Conservation (phyloP, 2,113 vertebrate genomes). For the Paramisgurnus dabryanus region DNA sequence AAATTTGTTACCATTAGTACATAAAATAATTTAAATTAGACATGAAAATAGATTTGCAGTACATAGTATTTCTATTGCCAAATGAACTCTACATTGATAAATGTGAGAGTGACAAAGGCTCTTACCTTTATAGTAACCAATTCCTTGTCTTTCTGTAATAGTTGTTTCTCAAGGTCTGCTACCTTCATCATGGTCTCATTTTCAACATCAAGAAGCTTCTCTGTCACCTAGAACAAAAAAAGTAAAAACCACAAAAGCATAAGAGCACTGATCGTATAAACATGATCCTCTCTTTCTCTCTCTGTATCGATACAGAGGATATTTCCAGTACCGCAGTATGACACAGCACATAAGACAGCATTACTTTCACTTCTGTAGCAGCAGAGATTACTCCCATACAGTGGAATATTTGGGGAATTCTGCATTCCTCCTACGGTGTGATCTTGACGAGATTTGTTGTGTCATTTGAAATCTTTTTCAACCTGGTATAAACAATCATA, state of each 20-base stretch:
- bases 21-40: too few species aligned
- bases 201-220: slow-evolving; percentile 95
- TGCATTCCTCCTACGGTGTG: slow-evolving; percentile 62
- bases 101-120: not conserved
- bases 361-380: slow-evolving; percentile 59
- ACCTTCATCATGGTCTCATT: slow-evolving; percentile 98
- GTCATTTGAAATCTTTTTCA: slow-evolving; percentile 64
- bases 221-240: slow-evolving; percentile 77
- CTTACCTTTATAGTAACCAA: slow-evolving; percentile 84
- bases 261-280: slow-evolving; percentile 50
- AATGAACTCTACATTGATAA: not conserved
- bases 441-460: slow-evolving; percentile 62
- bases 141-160: slow-evolving; percentile 92
- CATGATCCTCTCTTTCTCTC: slow-evolving; percentile 41
- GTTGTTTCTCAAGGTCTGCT: slow-evolving; percentile 90
- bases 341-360: slow-evolving; percentile 61
- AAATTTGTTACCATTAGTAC: too few species aligned
- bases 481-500: slow-evolving; percentile 65
- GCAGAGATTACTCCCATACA: slow-evolving; percentile 46
- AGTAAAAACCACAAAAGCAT: slow-evolving; percentile 43
- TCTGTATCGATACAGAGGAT: slow-evolving; percentile 58
- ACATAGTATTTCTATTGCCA: too few species aligned
- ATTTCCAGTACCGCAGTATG: slow-evolving; percentile 55
- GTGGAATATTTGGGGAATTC: slow-evolving; percentile 62
- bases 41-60: too few species aligned